phyloP scores from a whole-genome alignment of 2,888 invertebrate genomes.

The Xestia sexstrigata region DNA sequence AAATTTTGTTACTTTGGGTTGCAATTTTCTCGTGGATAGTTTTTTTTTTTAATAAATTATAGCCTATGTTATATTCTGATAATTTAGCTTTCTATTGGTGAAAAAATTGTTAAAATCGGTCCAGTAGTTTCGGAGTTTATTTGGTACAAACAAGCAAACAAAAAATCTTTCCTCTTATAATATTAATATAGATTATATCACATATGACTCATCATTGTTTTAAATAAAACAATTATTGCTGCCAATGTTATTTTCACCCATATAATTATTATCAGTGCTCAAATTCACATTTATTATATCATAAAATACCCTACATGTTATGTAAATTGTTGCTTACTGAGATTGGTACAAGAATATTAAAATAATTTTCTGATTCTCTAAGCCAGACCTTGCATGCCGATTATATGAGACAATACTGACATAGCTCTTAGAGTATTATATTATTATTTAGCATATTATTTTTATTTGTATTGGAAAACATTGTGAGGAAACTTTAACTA shows the following conservation, averaged over 20 bases:
- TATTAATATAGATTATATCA: neutral
- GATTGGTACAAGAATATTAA: neutral
- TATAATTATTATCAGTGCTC: conserved; percentile 15
- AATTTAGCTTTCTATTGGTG: no score
- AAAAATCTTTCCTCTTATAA: no score
- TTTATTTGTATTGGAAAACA: neutral
- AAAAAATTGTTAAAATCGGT: no score
- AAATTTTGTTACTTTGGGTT: no score
- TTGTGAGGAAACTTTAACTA: neutral
- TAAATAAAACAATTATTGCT: neutral
- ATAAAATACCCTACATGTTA: neutral
- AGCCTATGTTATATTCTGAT: no score
- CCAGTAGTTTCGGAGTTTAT: no score
- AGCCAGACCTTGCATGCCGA: neutral
- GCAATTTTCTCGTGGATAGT: no score
- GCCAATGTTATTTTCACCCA: conserved; percentile 21
- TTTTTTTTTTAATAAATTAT: no score
- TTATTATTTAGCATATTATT: conserved; percentile 3
- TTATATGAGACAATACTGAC: neutral
- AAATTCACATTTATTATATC: conserved; percentile 1
- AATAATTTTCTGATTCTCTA: neutral
- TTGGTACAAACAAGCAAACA: no score
- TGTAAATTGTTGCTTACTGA: neutral
- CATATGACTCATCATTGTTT: conserved; percentile 1
- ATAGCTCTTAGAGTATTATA: conserved; percentile 5